Percentiles rank a stretch among this genome's conserved stretches.
Evolutionary conservation across 2,113 vertebrate genomes (phyloP).

Genomic region (Cheirogaleus medius): DNA sequence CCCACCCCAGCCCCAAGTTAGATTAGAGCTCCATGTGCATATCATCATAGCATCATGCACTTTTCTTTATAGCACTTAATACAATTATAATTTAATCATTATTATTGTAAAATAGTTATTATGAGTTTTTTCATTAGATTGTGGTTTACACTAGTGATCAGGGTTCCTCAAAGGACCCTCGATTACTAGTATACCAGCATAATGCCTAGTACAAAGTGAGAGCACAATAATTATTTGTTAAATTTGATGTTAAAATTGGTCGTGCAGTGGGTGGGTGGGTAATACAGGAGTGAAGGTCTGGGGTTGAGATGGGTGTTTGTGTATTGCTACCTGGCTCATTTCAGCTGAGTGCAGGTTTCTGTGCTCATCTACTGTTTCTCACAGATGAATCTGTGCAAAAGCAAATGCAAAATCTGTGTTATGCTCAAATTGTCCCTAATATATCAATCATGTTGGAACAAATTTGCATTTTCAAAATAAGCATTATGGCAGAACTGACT

Average conservation of each 20-base stretch:
- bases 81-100: background rate
- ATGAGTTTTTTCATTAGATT: background rate
- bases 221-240: background rate
- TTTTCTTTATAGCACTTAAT: background rate
- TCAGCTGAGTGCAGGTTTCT: background rate
- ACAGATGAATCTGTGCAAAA: background rate
- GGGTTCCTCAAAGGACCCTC: background rate
- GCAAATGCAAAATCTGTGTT: background rate
- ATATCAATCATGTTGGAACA: background rate
- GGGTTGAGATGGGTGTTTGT: background rate
- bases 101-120: background rate
- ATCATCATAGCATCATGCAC: background rate
- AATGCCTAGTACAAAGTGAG: background rate
- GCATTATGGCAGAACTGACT: background rate
- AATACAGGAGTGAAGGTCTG: background rate
- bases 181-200: background rate
- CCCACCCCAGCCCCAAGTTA: too few species aligned
- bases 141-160: background rate
- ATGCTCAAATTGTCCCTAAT: background rate
- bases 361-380: background rate
- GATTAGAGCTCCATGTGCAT: background rate
- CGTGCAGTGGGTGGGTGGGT: background rate
- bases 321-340: background rate
- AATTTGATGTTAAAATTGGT: background rate
- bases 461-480: slow-evolving; percentile 29